Percentiles rank a stretch among this genome's conserved stretches.
These are phyloP conservation scores for Takifugu rubripes DNA, from an alignment of 2,797 vertebrate genomes.

Conservation along the genomic window DNA sequence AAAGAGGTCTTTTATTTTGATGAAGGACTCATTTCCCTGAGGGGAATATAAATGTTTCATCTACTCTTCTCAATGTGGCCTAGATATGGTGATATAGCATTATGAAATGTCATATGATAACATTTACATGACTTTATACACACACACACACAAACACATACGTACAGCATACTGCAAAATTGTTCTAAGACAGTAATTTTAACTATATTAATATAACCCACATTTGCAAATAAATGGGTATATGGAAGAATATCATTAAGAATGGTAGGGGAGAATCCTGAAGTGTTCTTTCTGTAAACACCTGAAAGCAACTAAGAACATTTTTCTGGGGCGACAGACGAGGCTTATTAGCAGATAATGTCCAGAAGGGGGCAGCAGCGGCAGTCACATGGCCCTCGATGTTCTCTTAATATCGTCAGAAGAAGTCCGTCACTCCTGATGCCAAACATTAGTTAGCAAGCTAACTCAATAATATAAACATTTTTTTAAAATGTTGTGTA, in stretches of 20 bases:
- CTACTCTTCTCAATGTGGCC: slow-evolving; percentile 3
- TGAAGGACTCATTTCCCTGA: slow-evolving; percentile 24
- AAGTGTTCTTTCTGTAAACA: too few species aligned
- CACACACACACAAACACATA: too few species aligned
- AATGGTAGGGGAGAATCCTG: too few species aligned
- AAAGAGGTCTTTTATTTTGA: slow-evolving; percentile 13
- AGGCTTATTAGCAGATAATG: not conserved
- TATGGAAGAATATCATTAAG: too few species aligned
- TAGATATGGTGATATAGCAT: slow-evolving; percentile 6
- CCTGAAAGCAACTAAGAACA: too few species aligned
- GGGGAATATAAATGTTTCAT: slow-evolving; percentile 25
- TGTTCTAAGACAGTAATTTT: slow-evolving; percentile 10
- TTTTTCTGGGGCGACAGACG: too few species aligned
- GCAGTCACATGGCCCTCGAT: not conserved
- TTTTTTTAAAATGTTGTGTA: too few species aligned
- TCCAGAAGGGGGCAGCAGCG: slow-evolving; percentile 51
- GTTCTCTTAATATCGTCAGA: slow-evolving; percentile 13
- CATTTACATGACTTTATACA: slow-evolving; percentile 9
- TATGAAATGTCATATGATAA: slow-evolving; percentile 17
- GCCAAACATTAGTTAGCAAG: not conserved
- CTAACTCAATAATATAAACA: too few species aligned
- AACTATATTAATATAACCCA: not conserved
- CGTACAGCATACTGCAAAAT: not conserved
- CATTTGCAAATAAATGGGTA: not conserved
- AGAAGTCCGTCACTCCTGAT: slow-evolving; percentile 17